phyloP scores from a whole-genome alignment of 2,113 vertebrate species.

The Neolamprologus toae region DNA sequence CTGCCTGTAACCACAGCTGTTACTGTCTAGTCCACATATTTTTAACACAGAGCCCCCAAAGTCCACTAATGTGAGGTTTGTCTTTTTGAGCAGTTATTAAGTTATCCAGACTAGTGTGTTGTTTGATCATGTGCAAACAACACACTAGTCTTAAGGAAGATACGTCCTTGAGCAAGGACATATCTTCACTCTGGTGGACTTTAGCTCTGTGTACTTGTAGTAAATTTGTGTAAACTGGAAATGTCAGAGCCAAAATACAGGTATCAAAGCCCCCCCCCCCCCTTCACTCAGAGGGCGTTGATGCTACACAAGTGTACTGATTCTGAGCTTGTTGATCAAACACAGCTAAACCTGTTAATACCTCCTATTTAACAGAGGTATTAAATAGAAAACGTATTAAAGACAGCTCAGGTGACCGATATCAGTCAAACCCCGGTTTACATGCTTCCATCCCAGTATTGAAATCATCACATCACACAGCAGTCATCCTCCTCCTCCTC shows the following conservation, averaged over 20 bases:
- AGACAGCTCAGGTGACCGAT: not conserved
- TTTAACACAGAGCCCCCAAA: not conserved
- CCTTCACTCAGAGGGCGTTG: not conserved
- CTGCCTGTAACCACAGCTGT: not conserved
- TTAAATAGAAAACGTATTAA: not conserved
- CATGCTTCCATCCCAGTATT: constrained; percentile 9
- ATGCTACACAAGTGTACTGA: not conserved
- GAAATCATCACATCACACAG: not conserved
- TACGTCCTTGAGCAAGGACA: rapidly evolving
- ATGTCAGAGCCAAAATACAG: not conserved
- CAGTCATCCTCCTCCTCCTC: not conserved
- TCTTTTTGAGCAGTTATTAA: not conserved
- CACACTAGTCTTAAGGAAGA: not conserved
- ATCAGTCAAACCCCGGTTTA: constrained; percentile 13
- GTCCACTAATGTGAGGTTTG: not conserved
- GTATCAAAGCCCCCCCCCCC: not conserved
- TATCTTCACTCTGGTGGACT: not conserved
- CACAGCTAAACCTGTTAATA: not conserved
- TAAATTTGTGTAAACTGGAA: not conserved
- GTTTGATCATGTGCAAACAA: rapidly evolving
- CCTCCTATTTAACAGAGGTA: not conserved
- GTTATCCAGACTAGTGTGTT: not conserved
- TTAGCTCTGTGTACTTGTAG: not conserved
- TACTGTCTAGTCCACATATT: not conserved
- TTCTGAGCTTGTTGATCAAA: not conserved